Evolutionary conservation across 2,113 vertebrate species (phyloP), one percentile per base, ranked within the genome.

Genomic region (Coptodon rendalli): DNA sequence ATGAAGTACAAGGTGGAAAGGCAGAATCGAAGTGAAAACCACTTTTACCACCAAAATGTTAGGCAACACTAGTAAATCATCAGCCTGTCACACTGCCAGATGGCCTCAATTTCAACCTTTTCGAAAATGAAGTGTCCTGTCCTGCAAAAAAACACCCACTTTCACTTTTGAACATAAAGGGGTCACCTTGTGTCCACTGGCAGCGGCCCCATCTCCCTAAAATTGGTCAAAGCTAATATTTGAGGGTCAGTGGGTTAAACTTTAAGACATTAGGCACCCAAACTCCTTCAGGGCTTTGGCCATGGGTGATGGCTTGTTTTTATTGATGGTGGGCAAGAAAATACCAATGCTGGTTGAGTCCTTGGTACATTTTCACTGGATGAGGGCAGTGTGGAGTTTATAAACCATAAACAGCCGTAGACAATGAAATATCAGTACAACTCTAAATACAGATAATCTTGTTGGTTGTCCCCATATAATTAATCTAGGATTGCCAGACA

Each of bases 181-280:
- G 45, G 53, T 63, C 50, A n/a, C 82, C 56, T 83, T 27, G 48
- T 83, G 59, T 66, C 87, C 85, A 61, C 43, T 34, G 81, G 79
- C 86, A 53, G 56, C 57, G 36, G 57, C 81, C 80, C 43, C 5
- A 6, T 86, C 61, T 71, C 80, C 83, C 45, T 16, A 45, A 88
- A 91, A 89, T 88, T 87, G 86, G 76, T 78, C 57, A 93, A 84
- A 92, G 87, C 93, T 94, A 91, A 95, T 89, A 92, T 93, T 90
- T 92, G n/a, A 61, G 82, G 94, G 91, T 94, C 95, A 90, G 12
- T n/a, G 40, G 93, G 94, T 95, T 94, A 94, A 93, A 93, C 94
- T 94, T 76, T 31, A 50, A 86, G 86, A 92, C 86, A 87, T 92
- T 88, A 89, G 48, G 78, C 52, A 82, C 84, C 88, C 71, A 40